Conservation (phyloP, 2,113 vertebrate species). For the Seriola quinqueradiata region DNA sequence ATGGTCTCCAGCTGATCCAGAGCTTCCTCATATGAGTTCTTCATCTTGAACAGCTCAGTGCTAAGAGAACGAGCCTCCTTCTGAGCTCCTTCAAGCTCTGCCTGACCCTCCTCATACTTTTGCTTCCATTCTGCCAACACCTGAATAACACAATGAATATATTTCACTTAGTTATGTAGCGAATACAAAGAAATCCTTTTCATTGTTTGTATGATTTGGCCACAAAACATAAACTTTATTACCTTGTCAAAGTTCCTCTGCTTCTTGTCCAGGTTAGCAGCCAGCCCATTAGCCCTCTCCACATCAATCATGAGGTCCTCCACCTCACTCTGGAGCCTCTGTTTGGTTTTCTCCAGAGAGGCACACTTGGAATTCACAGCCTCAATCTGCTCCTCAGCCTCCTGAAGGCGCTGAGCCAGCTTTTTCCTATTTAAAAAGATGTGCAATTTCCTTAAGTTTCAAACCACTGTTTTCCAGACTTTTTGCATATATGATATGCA, state of each 20-base stretch:
- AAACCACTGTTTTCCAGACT: too few relatives aligned
- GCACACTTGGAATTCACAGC: conserved; percentile 38
- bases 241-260: conserved; percentile 78
- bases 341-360: conserved; percentile 78
- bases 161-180: neutral
- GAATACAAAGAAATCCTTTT: neutral
- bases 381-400: conserved; percentile 22
- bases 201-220: too few relatives aligned
- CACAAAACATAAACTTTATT: neutral
- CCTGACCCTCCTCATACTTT: conserved; percentile 72
- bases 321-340: conserved; percentile 77
- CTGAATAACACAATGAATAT: conserved; percentile 27
- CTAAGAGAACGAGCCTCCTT: conserved; percentile 87
- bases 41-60: conserved; percentile 90
- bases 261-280: conserved; percentile 75
- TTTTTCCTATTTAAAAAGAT: too few relatives aligned
- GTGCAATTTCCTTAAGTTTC: too few relatives aligned
- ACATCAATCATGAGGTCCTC: conserved; percentile 79
- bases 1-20: conserved; percentile 66
- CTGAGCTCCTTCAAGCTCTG: conserved; percentile 84
- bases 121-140: conserved; percentile 73
- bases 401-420: too few relatives aligned
- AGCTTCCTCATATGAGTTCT: conserved; percentile 87
- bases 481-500: too few relatives aligned
- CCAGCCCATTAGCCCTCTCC: conserved; percentile 70